Evolutionary conservation across 2,797 vertebrate species (phyloP), one percentile per base, ranked within the genome.

Genomic region (Dipus sagitta): DNA sequence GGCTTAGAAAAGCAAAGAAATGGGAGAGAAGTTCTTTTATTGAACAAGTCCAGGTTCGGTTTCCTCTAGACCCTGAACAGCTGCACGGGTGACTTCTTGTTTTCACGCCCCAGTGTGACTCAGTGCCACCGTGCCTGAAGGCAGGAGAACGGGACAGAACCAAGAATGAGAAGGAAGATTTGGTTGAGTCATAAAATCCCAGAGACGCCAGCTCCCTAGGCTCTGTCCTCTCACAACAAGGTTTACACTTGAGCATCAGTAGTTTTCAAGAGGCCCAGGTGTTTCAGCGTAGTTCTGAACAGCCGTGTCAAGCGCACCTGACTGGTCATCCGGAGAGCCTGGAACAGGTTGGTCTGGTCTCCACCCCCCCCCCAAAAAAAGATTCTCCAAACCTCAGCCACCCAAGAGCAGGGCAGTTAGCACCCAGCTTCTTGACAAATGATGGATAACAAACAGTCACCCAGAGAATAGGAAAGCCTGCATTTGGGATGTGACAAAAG

Each of bases 401-500:
- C 79, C 32, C 34, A n/a, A 82, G 81, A 65, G 83, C 30, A 72
- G 65, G n/a, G 47, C 52, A 81, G 64, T 72, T 17, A 13, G 7
- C 78, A 86, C 3, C 2, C 65, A 30, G 70, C 90, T 34, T 67
- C 0, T 71, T 85, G 67, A 26, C 0, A 6, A 26, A 75, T 12
- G 58, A 92, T 4, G 30, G 79, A 78, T 94, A 80, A 88, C 62
- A 88, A 75, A 87, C 54, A 54, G 75, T 80, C 95, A 76, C 47
- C 24, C 15, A 15, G 65, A 68, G 89, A 76, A 79, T 96, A 95
- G 95, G 76, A 75, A 97, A 91, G 95, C 96, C 94, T 58, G 92
- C 95, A 92, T 93, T 93, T 84, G 67, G 97, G 97, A 96, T 92
- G 96, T 79, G 77, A 95, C 91, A 64, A 76, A 32, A 89, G 75